phyloP scores from a whole-genome alignment of 1,140 invertebrate species.

The Cydia amplana region DNA sequence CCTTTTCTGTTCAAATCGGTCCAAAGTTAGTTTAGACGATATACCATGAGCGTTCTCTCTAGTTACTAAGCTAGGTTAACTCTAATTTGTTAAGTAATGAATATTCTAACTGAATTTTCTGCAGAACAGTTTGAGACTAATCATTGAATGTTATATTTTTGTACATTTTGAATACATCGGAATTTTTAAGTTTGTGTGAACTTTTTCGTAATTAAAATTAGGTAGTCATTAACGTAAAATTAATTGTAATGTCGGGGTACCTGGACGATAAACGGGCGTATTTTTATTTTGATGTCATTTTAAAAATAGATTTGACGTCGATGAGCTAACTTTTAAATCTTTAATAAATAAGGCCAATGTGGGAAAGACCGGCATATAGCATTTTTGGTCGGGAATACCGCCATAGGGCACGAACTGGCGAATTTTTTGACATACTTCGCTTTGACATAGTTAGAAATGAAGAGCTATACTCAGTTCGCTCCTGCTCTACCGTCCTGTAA shows the following conservation, averaged over 20 bases:
- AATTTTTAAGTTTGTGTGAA: slow-evolving; percentile 26
- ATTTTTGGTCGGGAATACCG: too few species aligned
- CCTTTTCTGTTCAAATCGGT: too few species aligned
- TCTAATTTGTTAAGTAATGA: slow-evolving; percentile 23
- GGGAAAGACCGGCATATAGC: too few species aligned
- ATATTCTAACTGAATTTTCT: slow-evolving; percentile 19
- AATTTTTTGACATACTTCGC: too few species aligned
- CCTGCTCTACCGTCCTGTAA: too few species aligned
- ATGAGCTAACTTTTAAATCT: neutral
- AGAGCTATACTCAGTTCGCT: too few species aligned
- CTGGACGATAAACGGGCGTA: neutral
- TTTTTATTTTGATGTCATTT: neutral
- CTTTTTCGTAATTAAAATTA: slow-evolving; percentile 8
- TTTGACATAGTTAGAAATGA: too few species aligned
- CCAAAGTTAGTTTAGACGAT: neutral
- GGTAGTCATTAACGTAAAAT: slow-evolving; percentile 11
- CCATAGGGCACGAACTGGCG: too few species aligned
- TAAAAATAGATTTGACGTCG: neutral
- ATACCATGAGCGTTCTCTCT: slow-evolving; percentile 7
- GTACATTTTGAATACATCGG: slow-evolving; percentile 25
- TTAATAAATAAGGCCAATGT: too few species aligned
- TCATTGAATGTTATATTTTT: slow-evolving; percentile 23
- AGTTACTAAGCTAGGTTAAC: slow-evolving; percentile 17
- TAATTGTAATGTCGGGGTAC: neutral
- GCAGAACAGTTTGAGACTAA: slow-evolving; percentile 3